Evolutionary conservation across 2,797 vertebrate genomes (phyloP).

Genomic region (Lycodopsis pacificus): DNA sequence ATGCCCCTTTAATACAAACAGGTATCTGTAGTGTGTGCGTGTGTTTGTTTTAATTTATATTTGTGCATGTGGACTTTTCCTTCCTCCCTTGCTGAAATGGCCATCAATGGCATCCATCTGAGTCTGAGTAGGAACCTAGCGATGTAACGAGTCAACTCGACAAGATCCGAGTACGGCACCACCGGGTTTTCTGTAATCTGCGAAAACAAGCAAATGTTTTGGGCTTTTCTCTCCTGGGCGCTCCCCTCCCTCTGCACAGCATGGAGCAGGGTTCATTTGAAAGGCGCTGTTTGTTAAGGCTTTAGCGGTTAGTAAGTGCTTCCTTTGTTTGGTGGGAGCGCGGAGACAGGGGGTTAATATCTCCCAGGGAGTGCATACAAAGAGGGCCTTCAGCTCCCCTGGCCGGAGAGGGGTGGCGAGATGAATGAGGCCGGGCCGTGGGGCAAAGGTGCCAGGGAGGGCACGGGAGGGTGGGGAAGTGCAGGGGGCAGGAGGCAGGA

Average conservation of each 20-base stretch:
- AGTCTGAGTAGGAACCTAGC: slow-evolving; percentile 26
- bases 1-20: not conserved
- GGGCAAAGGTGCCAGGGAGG: slow-evolving; percentile 83
- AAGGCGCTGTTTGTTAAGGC: slow-evolving; percentile 85
- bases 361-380: slow-evolving; percentile 84
- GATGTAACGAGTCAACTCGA: slow-evolving; percentile 35
- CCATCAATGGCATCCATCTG: not conserved
- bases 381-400: slow-evolving; percentile 83
- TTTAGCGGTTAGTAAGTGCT: slow-evolving; percentile 87
- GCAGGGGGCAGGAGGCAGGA: slow-evolving; percentile 70
- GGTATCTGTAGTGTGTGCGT: slow-evolving; percentile 13
- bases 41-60: not conserved
- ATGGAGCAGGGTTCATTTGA: slow-evolving; percentile 82
- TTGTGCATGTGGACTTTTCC: not conserved
- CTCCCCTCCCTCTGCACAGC: slow-evolving; percentile 68
- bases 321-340: slow-evolving; percentile 82
- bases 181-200: slow-evolving; percentile 75
- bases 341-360: slow-evolving; percentile 82
- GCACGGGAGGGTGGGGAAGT: slow-evolving; percentile 71
- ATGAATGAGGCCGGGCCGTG: slow-evolving; percentile 77
- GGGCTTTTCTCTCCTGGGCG: slow-evolving; percentile 65
- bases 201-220: slow-evolving; percentile 76
- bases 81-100: not conserved
- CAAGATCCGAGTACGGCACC: slow-evolving; percentile 49
- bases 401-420: slow-evolving; percentile 78